A percentile compares a stretch with the other conserved stretches of the same genome.
Evolutionary conservation across 1,140 invertebrate genomes (phyloP).

Genomic region (Cotesia typhae): DNA sequence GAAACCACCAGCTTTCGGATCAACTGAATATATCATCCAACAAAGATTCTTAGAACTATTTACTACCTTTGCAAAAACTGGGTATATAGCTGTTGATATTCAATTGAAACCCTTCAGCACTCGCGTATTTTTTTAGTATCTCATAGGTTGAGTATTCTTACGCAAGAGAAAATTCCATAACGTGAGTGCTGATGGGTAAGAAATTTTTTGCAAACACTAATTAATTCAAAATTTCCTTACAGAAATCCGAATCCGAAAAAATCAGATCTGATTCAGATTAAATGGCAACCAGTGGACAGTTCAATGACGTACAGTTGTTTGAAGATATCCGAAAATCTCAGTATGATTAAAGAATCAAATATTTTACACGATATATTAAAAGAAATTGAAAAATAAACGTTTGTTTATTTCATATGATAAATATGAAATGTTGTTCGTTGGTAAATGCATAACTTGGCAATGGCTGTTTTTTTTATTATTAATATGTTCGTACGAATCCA

Average conservation of each 20-base stretch:
- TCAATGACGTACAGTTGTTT: slow-evolving; percentile 29
- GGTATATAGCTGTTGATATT: slow-evolving; percentile 37
- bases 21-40: slow-evolving; percentile 36
- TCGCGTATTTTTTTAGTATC: too few species aligned
- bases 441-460: too few species aligned
- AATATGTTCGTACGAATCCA: too few species aligned
- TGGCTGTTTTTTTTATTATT: too few species aligned
- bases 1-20: not conserved
- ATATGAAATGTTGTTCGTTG: too few species aligned
- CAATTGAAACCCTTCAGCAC: too few species aligned
- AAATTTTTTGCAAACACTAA: too few species aligned
- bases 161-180: too few species aligned
- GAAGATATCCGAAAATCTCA: slow-evolving; percentile 40
- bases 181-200: too few species aligned
- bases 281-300: slow-evolving; percentile 53
- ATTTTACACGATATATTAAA: slow-evolving; percentile 29
- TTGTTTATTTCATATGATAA: not conserved
- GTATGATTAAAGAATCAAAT: slow-evolving; percentile 34
- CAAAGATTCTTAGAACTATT: slow-evolving; percentile 54
- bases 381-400: slow-evolving; percentile 20
- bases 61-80: slow-evolving; percentile 60
- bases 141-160: too few species aligned
- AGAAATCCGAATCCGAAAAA: not conserved
- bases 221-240: not conserved
- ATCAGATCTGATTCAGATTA: slow-evolving; percentile 44